Evolutionary conservation across 1,140 invertebrate species (phyloP), one percentile per base, ranked within the genome.

Genomic region (Steinernema khuongi): DNA sequence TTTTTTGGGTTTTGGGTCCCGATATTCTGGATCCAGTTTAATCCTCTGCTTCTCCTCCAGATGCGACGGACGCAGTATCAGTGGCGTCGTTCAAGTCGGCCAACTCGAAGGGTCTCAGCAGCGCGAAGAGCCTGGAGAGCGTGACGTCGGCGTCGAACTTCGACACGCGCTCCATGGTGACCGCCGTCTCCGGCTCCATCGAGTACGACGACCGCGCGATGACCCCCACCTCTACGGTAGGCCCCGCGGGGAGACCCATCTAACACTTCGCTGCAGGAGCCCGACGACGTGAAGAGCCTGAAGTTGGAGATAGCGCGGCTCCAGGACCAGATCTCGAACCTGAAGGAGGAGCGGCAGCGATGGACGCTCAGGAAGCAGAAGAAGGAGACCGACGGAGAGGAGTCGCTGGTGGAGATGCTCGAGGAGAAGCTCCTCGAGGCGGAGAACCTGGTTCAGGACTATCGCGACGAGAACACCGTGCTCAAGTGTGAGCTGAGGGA

Each of bases 391-490:
- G 70, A 71, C 30, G 70, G 69, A 31, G 78, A 83, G 43, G 60
- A 68, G 29, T 73, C 67, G 43, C 41, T 80, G n/a, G 68, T 83
- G 14, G 74, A 85, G 28, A 74, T 77, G 68, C 68, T 84, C 0
- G 85, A 85, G 50, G 82, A 84, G n/a, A 41, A 79, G 31, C 60
- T 86, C 26, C 71, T 69, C 14, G 80, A 85, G 36, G 74, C 82
- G 31, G 85, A 86, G 67, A 76, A 73, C 31, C 67, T 76, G 26
- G 74, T 85, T 41, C 75, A 85, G 31, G 81, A 82, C 70, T 85
- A 85, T 71, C 70, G 83, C 18, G 83, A 83, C 31, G 82, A 83
- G 67, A 83, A 84, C 68, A 79, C 79, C 22, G 79, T 76, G n/a
- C 79, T 83, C 1, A 83, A 85, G 43, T 81, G 78, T 68, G 79